A percentile compares a stretch with the other conserved stretches of the same genome.
Conservation (phyloP, 2,797 vertebrate genomes). For the Bothrops alternatus region DNA sequence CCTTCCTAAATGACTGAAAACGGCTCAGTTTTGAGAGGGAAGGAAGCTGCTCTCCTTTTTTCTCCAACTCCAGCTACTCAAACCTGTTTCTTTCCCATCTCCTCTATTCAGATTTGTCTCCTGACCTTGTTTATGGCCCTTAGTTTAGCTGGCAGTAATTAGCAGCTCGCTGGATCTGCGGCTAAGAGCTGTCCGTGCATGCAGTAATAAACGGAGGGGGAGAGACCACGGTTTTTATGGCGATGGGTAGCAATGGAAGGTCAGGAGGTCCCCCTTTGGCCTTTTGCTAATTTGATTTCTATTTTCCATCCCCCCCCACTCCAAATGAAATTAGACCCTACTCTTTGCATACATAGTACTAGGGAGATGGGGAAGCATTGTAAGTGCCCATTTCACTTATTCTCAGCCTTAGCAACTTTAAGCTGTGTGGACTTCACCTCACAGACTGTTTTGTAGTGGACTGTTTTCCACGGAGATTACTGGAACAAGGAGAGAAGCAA, state of each 20-base stretch:
- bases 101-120: neutral
- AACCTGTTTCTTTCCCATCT: neutral
- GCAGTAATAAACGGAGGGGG: neutral
- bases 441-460: too few relatives aligned
- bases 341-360: slow-evolving; percentile 35
- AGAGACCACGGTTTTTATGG: neutral
- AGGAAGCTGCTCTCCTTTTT: neutral
- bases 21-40: neutral
- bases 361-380: slow-evolving; percentile 15
- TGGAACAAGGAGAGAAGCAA: too few relatives aligned
- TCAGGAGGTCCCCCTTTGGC: neutral
- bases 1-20: neutral
- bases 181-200: neutral
- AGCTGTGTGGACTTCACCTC: too few relatives aligned
- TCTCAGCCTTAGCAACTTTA: too few relatives aligned
- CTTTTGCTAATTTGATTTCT: slow-evolving; percentile 19
- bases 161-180: neutral
- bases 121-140: neutral
- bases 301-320: slow-evolving; percentile 30
- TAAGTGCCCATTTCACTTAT: too few relatives aligned
- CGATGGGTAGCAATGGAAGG: neutral
- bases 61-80: neutral
- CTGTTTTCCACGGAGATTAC: too few relatives aligned
- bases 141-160: neutral
- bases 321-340: slow-evolving; percentile 57